phyloP scores from a whole-genome alignment of 2,113 vertebrate genomes.

The Chlorodrepanis virens region DNA sequence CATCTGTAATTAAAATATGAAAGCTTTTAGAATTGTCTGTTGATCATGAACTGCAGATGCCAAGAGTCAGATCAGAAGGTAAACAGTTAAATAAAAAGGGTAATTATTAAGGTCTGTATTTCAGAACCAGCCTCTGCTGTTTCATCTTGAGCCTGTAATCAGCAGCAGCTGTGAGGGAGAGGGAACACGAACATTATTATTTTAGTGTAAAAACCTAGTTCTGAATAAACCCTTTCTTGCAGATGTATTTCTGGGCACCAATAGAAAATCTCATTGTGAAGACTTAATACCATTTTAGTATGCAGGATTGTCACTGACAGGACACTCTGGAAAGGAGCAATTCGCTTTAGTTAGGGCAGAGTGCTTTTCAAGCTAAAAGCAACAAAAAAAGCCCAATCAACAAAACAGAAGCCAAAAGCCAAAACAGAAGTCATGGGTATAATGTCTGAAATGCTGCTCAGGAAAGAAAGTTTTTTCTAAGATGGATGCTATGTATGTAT shows the following conservation, averaged over 20 bases:
- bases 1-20: not conserved
- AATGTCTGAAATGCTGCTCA: not conserved
- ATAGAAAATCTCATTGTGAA: not conserved
- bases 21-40: not conserved
- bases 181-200: not conserved
- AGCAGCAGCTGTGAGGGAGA: not conserved
- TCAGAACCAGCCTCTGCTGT: not conserved
- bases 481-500: conserved; percentile 1
- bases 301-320: not conserved
- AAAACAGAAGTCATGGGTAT: not conserved
- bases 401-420: not conserved
- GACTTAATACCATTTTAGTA: not conserved
- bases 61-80: not conserved
- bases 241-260: not conserved
- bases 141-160: not conserved
- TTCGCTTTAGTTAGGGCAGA: not conserved
- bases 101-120: not conserved
- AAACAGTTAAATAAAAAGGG: not conserved
- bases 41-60: not conserved
- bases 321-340: not conserved
- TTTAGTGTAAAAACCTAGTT: not conserved
- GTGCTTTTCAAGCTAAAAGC: not conserved
- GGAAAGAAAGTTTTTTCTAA: not conserved
- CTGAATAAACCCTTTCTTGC: not conserved
- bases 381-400: not conserved